A percentile compares a stretch with the other conserved stretches of the same genome.
Conservation (phyloP, 2,797 vertebrate genomes). For the Oreochromis grahami region DNA sequence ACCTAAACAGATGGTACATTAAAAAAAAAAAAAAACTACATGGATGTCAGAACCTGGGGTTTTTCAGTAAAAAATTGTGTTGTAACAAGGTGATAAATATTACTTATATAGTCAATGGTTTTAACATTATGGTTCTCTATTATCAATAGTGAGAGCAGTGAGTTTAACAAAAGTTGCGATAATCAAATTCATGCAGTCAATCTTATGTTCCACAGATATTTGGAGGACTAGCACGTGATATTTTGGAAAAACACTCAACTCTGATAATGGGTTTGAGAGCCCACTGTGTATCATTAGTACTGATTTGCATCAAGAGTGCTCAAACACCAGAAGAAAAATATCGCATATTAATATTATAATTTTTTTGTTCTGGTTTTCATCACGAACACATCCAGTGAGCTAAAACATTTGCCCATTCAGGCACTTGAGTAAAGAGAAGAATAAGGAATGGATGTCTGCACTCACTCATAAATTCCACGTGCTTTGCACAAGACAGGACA, state of each 20-base stretch:
- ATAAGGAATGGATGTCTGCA: conserved; percentile 20
- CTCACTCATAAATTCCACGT: conserved; percentile 22
- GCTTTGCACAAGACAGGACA: conserved; percentile 14
- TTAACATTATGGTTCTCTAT: neutral
- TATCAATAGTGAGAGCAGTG: neutral
- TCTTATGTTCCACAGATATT: neutral
- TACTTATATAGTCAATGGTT: neutral
- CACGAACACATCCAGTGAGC: neutral
- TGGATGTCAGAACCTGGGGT: neutral
- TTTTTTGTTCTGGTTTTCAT: conserved; percentile 28
- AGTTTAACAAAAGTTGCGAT: neutral
- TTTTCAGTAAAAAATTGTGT: neutral
- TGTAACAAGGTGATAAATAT: neutral
- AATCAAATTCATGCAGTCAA: neutral
- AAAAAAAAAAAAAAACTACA: neutral
- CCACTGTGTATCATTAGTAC: conserved; percentile 35
- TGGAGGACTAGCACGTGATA: neutral
- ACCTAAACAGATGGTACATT: neutral
- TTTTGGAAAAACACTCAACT: neutral
- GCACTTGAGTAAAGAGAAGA: neutral
- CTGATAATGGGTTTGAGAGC: conserved; percentile 10
- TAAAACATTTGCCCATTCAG: neutral
- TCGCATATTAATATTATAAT: neutral
- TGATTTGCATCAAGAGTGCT: conserved; percentile 56
- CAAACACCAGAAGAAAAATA: conserved; percentile 5